Evolutionary conservation across 2,888 invertebrate species (phyloP), one percentile per base, ranked within the genome.

Genomic region (Eledona agricola): DNA sequence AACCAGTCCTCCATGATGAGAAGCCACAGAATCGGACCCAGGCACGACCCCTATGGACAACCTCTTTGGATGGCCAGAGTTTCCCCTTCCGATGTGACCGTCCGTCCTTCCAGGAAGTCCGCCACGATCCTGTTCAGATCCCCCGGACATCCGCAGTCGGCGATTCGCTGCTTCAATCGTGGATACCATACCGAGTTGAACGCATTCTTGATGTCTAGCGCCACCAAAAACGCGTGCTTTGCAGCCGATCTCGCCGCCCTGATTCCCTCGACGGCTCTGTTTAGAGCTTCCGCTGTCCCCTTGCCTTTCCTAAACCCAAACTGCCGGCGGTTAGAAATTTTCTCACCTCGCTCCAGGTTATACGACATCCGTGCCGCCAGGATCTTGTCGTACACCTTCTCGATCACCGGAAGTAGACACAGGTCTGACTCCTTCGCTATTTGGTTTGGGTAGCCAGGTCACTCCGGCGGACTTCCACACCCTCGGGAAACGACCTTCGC

Each of bases 371-470:
- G 54, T 2, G 56, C 43, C 31, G 53, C 55, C 23, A 68, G 40
- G 20, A 67, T 9, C 31, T 55, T 62, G 47, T 67, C 67, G 7
- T 58, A 54, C 1, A 66, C 45, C 54, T 65, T 69, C 1, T 61
- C 66, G 5, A 62, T 40, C 23, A 55, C 57, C 23, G 59, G 56
- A 3, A 64, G 59, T 28, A 69, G 38, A 64, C 7, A 68, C 57
- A 9, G 63, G 65, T 20, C 64, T 51, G 31, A 55, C 40, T 20
- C 57, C 55, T 3, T 54, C 56, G 23, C 57, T 62, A 1, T 25
- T 15, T 1, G 53, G 43, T 32, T 65, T 65, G n/a, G 57, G 56
- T 1, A 65, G 32, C 43, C 60, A 57, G 5, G 55, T 59, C 3
- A 62, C 40, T 13, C 32, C 19, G 9, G 57, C 59, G n/a, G 4